Evolutionary conservation across 1,140 invertebrate genomes (phyloP).

Genomic region (Apis cerana): DNA sequence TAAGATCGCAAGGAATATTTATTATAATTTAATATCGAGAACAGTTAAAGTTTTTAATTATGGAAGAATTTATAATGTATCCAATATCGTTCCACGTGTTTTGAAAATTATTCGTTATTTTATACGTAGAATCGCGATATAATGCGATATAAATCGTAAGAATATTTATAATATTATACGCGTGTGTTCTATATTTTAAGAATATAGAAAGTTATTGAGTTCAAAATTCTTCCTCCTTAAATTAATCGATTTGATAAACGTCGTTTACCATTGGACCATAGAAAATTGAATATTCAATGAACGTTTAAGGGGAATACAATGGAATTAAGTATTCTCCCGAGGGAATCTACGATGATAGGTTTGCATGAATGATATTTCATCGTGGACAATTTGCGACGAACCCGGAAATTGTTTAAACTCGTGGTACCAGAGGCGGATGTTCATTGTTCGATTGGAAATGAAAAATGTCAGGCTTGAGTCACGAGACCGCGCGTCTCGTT

Average conservation of each 20-base stretch:
- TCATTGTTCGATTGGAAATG: constrained; percentile 21
- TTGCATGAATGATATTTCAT: neutral
- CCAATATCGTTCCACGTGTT: too few species aligned
- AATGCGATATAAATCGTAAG: too few species aligned
- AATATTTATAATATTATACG: too few species aligned
- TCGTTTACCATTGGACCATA: neutral
- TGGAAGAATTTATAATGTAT: too few species aligned
- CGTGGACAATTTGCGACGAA: neutral
- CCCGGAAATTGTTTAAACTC: constrained; percentile 11
- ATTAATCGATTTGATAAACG: neutral
- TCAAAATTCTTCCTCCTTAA: neutral
- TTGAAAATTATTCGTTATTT: too few species aligned
- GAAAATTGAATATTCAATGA: neutral
- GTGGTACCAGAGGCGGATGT: constrained; percentile 6
- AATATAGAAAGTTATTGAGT: too few species aligned
- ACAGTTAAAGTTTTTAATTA: too few species aligned
- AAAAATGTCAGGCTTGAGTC: constrained; percentile 17
- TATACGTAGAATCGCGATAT: too few species aligned
- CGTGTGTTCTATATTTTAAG: too few species aligned
- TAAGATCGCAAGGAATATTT: too few species aligned
- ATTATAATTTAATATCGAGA: too few species aligned
- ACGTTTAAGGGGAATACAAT: neutral
- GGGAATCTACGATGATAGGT: neutral
- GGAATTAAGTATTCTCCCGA: neutral
- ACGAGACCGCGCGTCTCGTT: neutral